Base-by-base conservation (phyloP, 1,140 invertebrate species). In the Drosophila kurseongensis region DNA sequence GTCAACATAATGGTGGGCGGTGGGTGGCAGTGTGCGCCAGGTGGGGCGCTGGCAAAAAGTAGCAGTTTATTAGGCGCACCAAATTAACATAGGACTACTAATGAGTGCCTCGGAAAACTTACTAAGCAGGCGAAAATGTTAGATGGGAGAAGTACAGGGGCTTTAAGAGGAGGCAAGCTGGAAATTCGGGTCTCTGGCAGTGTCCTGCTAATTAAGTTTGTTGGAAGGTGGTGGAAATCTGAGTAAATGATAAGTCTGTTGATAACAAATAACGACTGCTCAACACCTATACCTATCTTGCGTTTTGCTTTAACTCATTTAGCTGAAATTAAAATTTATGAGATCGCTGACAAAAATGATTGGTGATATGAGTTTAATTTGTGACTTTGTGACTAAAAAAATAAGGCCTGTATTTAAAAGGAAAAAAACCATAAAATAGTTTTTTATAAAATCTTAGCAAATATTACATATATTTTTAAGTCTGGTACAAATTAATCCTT, bases 21-120 rank as follows among this genome's bases (percentile, higher is more conserved):
- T 42, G 59, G 54, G 54, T 18, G 56, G 14, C 16, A 35, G 29
- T 38, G 60, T 52, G 54, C 58, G 60, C 42, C 58, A 74, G 73
- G 57, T 60, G 75, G 38, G 42, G 10, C 42, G 35, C 35, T 61
- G 40, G 73, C 74, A 73, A 69, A 80, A 84, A 88, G 84, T 89
- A 80, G 84, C 84, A 89, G 84, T 89, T 89, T 89, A 89, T 89
- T 89, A 90, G 84, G 84, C 84, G 74, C 84, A 89, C 80, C 84
- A 89, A 89, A 89, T 89, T 89, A 89, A 89, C 84, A 84, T 78
- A 66, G 79, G 63, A 77, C 75, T 73, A 80, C 83, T 88, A 88
- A 88, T 89, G 83, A 88, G 65, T 63, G 41, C 54, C 54, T 13
- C 54, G 75, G 65, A 56, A 71, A 68, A 77, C 51, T 61, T 42